A percentile compares a stretch with the other conserved stretches of the same genome.
Evolutionary conservation across 2,888 invertebrate species (phyloP).

Genomic region (Torymus tubicola): DNA sequence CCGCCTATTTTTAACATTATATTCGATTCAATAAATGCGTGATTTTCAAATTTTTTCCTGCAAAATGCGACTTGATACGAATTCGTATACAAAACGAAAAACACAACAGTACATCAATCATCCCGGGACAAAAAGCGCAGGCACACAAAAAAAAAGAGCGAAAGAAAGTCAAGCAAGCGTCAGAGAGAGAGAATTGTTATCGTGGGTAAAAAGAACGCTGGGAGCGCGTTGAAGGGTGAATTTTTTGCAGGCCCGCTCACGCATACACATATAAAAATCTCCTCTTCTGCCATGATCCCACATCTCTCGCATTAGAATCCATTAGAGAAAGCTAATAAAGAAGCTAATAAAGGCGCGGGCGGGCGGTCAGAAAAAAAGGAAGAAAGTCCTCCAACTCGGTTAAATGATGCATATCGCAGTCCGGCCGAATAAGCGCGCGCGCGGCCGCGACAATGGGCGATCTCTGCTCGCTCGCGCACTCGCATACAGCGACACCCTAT

Average conservation of each 20-base stretch:
- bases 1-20: no score
- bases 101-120: no score
- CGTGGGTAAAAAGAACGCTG: no score
- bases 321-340: slow-evolving; percentile 38
- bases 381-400: not conserved
- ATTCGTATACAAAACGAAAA: no score
- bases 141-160: no score
- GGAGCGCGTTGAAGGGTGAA: no score
- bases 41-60: no score
- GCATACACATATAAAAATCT: not conserved
- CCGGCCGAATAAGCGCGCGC: not conserved
- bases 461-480: slow-evolving; percentile 11
- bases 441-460: slow-evolving; percentile 34
- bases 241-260: not conserved
- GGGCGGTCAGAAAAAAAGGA: not conserved
- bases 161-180: no score
- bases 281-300: not conserved
- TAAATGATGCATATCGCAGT: slow-evolving; percentile 42
- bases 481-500: slow-evolving; percentile 42
- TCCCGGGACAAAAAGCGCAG: no score
- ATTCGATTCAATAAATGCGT: no score
- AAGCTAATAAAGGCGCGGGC: slow-evolving; percentile 11
- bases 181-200: no score
- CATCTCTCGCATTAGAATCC: slow-evolving; percentile 2
- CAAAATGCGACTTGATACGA: no score